A percentile compares a stretch with the other conserved stretches of the same genome.
Conservation (phyloP, 2,888 invertebrate genomes). For the Yponomeuta sedellus region DNA sequence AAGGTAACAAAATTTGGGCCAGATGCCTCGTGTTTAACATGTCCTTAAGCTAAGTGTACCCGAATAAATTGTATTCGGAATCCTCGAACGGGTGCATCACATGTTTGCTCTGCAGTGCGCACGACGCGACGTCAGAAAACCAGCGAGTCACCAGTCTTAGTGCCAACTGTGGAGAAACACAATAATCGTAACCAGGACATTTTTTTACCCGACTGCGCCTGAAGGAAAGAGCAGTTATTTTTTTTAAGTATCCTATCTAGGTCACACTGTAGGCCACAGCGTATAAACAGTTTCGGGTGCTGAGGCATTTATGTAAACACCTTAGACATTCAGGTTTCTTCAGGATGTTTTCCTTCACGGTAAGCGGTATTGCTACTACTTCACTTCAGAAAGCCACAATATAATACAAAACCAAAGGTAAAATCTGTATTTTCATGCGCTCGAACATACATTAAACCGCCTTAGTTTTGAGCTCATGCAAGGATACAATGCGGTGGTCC, state of each 20-base stretch:
- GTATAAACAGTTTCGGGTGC: no score
- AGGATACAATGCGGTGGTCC: background rate
- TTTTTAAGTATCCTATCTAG: no score
- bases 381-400: no score
- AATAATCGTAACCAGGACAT: background rate
- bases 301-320: no score
- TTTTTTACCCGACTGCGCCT: no score
- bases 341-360: no score
- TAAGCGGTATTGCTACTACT: no score
- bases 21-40: background rate
- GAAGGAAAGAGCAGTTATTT: no score
- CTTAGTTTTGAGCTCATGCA: background rate
- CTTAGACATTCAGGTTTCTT: no score
- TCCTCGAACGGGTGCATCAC: conserved; percentile 7
- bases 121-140: conserved; percentile 24
- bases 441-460: background rate
- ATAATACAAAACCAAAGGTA: no score
- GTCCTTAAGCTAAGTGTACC: background rate
- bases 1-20: background rate
- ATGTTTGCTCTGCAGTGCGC: conserved; percentile 19
- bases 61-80: background rate
- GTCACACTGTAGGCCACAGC: no score
- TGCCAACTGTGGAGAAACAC: conserved; percentile 25
- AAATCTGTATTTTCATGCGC: background rate
- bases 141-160: conserved; percentile 17